Evolutionary conservation across 2,888 invertebrate genomes (phyloP).

Genomic region (Cerastoderma edule): DNA sequence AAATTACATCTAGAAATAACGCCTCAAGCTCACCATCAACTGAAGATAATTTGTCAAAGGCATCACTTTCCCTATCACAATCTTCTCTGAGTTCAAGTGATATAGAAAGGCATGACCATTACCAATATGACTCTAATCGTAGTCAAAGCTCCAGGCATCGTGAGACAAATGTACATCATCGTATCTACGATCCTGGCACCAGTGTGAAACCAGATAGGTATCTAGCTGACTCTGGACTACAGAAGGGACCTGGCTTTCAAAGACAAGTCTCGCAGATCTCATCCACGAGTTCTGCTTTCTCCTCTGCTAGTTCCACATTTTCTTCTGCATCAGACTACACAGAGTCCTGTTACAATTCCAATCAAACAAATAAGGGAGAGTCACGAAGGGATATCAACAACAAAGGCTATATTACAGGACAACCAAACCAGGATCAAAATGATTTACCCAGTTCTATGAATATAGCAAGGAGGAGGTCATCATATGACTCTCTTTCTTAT

Average conservation of each 20-base stretch:
- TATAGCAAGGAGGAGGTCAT: neutral
- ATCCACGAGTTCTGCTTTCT: slow-evolving; percentile 28
- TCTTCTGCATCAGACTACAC: slow-evolving; percentile 4
- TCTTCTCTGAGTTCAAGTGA: slow-evolving; percentile 50
- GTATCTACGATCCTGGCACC: too few relatives aligned
- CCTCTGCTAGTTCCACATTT: slow-evolving; percentile 19
- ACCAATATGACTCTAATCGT: neutral
- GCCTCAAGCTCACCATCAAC: slow-evolving; percentile 24
- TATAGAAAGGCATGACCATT: slow-evolving; percentile 17
- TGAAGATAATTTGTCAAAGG: slow-evolving; percentile 46
- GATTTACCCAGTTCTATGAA: neutral
- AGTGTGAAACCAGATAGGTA: too few relatives aligned
- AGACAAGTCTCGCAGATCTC: slow-evolving; percentile 36
- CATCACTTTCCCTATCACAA: slow-evolving; percentile 35
- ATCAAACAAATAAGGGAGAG: neutral
- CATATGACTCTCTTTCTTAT: neutral
- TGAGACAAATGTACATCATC: too few relatives aligned
- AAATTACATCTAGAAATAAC: too few relatives aligned
- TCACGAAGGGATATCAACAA: neutral
- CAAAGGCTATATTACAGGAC: neutral
- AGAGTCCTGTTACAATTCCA: neutral
- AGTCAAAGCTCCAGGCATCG: too few relatives aligned
- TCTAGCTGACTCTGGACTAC: neutral
- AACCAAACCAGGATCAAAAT: too few relatives aligned
- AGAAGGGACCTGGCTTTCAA: neutral